Conservation (phyloP, 2,888 invertebrate species). For the Meganola albula region DNA sequence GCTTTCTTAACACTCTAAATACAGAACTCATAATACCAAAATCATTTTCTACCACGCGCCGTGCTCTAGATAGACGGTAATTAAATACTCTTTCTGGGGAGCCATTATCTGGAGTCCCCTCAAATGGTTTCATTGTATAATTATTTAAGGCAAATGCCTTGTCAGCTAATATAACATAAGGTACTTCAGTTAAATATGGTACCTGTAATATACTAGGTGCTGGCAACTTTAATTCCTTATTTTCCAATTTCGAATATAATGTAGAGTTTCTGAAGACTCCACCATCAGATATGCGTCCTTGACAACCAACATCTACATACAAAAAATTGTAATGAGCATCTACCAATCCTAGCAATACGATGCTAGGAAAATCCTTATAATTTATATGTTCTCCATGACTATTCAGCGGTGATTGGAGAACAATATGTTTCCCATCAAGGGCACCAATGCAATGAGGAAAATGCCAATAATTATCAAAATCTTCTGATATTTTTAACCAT, state of each 20-base stretch:
- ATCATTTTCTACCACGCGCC: slow-evolving; percentile 22
- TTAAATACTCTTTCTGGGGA: slow-evolving; percentile 24
- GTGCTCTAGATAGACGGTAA: slow-evolving; percentile 22
- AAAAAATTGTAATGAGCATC: slow-evolving; percentile 37
- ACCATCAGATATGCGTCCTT: slow-evolving; percentile 21
- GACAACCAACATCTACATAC: slow-evolving; percentile 25
- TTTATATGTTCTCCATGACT: slow-evolving; percentile 15
- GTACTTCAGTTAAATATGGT: slow-evolving; percentile 16
- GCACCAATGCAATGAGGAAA: slow-evolving; percentile 29
- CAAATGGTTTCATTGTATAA: slow-evolving; percentile 18
- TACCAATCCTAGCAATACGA: slow-evolving; percentile 34
- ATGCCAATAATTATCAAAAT: slow-evolving; percentile 29
- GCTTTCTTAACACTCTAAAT: slow-evolving; percentile 11
- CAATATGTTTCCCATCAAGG: slow-evolving; percentile 6
- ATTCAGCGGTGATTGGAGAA: slow-evolving; percentile 26
- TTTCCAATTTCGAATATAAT: slow-evolving; percentile 6
- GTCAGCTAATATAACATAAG: slow-evolving; percentile 8
- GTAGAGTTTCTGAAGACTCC: slow-evolving; percentile 16
- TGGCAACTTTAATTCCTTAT: slow-evolving; percentile 3
- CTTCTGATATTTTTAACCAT: slow-evolving; percentile 20
- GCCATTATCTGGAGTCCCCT: slow-evolving; percentile 13
- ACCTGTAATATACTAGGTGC: slow-evolving; percentile 14
- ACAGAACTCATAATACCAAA: slow-evolving; percentile 10
- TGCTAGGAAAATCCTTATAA: slow-evolving; percentile 36
- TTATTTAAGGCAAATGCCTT: slow-evolving; percentile 13